phyloP scores from a whole-genome alignment of 2,797 vertebrate species.

The Danio jaintianensis region DNA sequence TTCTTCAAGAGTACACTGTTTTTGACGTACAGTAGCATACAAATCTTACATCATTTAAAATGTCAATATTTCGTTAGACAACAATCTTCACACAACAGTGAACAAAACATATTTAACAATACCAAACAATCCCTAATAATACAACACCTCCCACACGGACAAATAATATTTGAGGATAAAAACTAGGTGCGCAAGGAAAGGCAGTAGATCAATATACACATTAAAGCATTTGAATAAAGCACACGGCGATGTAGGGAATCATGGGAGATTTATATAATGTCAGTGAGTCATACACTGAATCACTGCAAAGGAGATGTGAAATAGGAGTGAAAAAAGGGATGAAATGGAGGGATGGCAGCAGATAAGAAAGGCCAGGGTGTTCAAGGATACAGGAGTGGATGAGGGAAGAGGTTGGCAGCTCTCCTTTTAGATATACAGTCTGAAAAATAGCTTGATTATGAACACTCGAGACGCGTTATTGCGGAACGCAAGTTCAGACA shows the following conservation, averaged over 20 bases:
- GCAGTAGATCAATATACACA: conserved; percentile 54
- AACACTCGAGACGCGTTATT: not conserved
- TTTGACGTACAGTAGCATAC: not conserved
- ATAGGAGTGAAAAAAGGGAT: conserved; percentile 26
- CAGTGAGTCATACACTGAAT: conserved; percentile 64
- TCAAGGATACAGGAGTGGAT: conserved; percentile 2
- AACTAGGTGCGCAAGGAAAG: conserved; percentile 33
- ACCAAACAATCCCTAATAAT: conserved; percentile 38
- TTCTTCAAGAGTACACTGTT: not conserved
- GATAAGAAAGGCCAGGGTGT: conserved; percentile 15
- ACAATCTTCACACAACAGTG: not conserved
- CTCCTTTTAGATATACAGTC: not conserved
- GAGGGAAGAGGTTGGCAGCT: conserved; percentile 19
- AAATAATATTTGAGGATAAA: conserved; percentile 41
- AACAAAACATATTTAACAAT: not conserved
- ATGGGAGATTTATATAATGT: conserved; percentile 61
- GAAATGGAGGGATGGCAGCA: conserved; percentile 22
- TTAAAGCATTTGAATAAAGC: conserved; percentile 57
- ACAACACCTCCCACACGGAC: conserved; percentile 52
- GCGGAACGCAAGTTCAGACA: not conserved
- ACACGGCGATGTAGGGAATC: conserved; percentile 46
- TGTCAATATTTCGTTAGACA: not conserved
- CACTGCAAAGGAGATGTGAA: conserved; percentile 41
- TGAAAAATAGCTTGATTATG: not conserved
- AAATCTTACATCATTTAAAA: not conserved